Base-by-base conservation (phyloP, 2,113 vertebrate species). In the Arizona elegans region DNA sequence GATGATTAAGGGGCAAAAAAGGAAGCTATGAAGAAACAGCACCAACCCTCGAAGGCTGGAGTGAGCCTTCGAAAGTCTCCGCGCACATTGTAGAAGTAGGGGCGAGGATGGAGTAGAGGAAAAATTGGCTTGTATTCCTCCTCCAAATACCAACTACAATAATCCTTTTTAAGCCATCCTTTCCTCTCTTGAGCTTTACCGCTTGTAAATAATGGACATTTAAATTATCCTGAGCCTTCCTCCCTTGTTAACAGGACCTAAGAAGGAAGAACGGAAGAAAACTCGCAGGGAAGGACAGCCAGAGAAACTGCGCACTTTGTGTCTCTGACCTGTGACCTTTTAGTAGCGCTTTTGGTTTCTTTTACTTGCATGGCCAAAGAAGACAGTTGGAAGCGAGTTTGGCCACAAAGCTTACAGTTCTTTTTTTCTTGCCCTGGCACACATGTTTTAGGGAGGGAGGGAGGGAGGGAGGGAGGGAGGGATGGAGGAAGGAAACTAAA, bases 311-410 rank as follows among this genome's bases (percentile, higher is more conserved):
- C 62, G 24, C 91, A 13, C 96, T 26, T 62, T 26, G 47, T 89
- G 94, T 70, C 93, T 94, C 90, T 2, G 94, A 93, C 93, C 93
- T 95, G 93, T 29, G 86, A 91, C 91, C 47, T 95, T 92, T 95
- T 87, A 58, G 90, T 53, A n/a, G 54, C 62, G 8, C 13, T 10
- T 52, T 24, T 21, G 92, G 91, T 33, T 92, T 89, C 7, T 62
- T 58, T 93, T 50, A 95, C 93, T 94, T 94, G 93, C 95, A 87
- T 92, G 33, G 88, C 10, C 94, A 92, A 9, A 95, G 94, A 96
- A 89, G 94, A 10, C 93, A 96, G 96, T 29, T 11, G 86, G 23
- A 7, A 53, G 43, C 50, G 24, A 53, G 23, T 52, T 53, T 87
- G 13, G 5, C 0, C 93, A 95, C 93, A 95, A 95, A 56, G 93